Evolutionary conservation across 2,113 vertebrate species (phyloP).

Genomic region (Ageneiosus marmoratus): DNA sequence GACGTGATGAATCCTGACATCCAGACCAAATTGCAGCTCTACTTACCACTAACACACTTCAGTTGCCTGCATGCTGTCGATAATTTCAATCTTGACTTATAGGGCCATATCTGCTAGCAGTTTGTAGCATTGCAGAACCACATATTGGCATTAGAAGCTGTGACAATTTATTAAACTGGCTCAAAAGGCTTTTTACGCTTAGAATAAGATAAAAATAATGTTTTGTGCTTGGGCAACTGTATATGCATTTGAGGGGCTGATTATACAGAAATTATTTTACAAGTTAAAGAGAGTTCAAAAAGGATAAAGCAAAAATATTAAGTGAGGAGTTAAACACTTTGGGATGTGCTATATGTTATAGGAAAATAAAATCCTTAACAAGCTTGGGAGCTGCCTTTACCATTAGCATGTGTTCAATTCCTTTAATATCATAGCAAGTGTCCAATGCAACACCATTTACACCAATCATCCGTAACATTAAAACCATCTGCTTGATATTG

Average conservation of each 20-base stretch:
- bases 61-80: not conserved
- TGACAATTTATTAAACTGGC: not conserved
- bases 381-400: not conserved
- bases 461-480: too few relatives aligned
- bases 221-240: not conserved
- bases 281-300: not conserved
- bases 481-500: too few relatives aligned
- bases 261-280: not conserved
- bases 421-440: not conserved
- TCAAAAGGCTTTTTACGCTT: not conserved
- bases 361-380: not conserved
- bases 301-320: not conserved
- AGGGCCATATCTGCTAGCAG: not conserved
- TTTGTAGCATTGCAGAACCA: not conserved
- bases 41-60: constrained; percentile 12
- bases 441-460: not conserved
- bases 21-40: constrained; percentile 10
- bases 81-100: constrained; percentile 15
- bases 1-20: constrained; percentile 21
- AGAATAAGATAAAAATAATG: not conserved
- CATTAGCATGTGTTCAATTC: not conserved
- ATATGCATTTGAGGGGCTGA: not conserved
- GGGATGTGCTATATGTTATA: not conserved
- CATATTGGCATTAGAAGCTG: not conserved
- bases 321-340: not conserved